Evolutionary conservation across 2,888 invertebrate species (phyloP).

Genomic region (Ceraclea dissimilis): DNA sequence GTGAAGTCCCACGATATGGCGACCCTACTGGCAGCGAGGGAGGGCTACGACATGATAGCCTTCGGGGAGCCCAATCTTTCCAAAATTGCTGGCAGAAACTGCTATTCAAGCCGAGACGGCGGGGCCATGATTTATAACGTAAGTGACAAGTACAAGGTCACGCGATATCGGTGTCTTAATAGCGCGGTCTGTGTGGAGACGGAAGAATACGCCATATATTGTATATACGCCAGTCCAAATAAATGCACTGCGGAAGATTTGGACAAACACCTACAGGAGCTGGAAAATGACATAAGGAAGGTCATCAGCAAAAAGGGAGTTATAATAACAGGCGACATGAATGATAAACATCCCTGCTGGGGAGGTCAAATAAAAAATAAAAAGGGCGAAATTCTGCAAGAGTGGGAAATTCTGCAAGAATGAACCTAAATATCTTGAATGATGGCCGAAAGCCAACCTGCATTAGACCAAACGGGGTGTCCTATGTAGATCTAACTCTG

Average conservation of each 20-base stretch:
- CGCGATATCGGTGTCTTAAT: background rate
- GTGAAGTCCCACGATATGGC: too few species aligned
- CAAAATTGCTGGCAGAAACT: background rate
- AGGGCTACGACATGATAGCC: too few species aligned
- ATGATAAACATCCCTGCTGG: slow-evolving; percentile 3
- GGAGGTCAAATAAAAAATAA: slow-evolving; percentile 1
- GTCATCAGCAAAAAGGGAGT: background rate
- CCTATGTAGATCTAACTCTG: background rate
- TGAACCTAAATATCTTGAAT: background rate
- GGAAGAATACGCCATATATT: background rate
- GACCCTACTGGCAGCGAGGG: too few species aligned
- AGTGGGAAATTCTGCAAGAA: background rate
- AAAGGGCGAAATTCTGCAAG: background rate
- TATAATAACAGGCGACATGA: slow-evolving; percentile 1
- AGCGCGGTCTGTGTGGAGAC: background rate
- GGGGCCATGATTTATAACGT: background rate
- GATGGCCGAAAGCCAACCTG: background rate
- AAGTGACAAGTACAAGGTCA: background rate
- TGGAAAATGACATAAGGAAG: background rate
- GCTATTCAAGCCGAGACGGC: background rate
- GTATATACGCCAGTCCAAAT: background rate
- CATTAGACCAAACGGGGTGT: too few species aligned
- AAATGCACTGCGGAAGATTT: background rate
- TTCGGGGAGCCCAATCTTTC: background rate
- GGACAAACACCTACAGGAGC: background rate